Evolutionary conservation across 1,140 invertebrate genomes (phyloP), one percentile per base, ranked within the genome.

Genomic region (Aphis craccivora): DNA sequence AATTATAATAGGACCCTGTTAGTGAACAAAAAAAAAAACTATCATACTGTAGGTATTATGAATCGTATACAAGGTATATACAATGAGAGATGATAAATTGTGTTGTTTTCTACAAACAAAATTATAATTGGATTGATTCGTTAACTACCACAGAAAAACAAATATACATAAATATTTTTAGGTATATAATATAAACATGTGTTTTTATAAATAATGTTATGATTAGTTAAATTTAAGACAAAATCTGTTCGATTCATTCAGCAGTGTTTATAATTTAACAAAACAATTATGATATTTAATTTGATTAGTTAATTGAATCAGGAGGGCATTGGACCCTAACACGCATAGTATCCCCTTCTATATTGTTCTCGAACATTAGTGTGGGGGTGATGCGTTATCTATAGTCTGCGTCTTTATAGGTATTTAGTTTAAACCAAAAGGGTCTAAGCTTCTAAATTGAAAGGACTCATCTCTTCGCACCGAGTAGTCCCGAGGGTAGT

Each of bases 381-480:
- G 37, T n/a, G 37, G 40, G 37, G 89, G 43, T n/a, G 89, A 67
- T 90, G 45, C 55, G 37, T 90, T 90, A 90, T 90, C 89, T 90
- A 30, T 67, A 43, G 25, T 90, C n/a, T 43, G 37, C 40, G 53
- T 40, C 37, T 60, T 67, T 83, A 81, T 55, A 83, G 67, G 76
- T 51, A 51, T 92, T 92, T 81, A 48, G 67, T 51, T 92, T 51
- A 92, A 92, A 83, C 22, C 67, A 76, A 48, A 51, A 83, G 37
- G 51, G 89, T 55, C 89, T 90, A 60, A 67, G 53, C 51, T 67
- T 67, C 30, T 92, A 83, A 83, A 92, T 92, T 92, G 76, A 92
- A 92, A 92, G 90, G 18, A 4, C 45, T 51, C 35, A 23, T 90
- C 60, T 6, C 18, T 91, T 81, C 60, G n/a, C n/a, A 6, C 35